Base-by-base conservation (phyloP, 1,140 invertebrate species). In the Tetragnatha versicolor region DNA sequence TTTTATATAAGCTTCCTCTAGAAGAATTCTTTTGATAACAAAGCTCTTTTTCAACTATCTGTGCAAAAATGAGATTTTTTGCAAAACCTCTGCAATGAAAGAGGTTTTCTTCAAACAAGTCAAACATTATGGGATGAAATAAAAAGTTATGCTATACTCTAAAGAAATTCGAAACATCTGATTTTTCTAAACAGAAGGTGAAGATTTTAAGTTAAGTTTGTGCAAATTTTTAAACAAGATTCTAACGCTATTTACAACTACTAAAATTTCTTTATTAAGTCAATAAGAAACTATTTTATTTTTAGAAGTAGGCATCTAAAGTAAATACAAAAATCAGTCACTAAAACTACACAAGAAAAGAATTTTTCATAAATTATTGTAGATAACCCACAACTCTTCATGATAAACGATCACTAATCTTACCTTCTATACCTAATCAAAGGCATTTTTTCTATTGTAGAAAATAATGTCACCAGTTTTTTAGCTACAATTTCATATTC, bases 381-480 rank as follows among this genome's bases (percentile, higher is more conserved):
- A 20, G 3, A 55, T 4, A 55, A 55, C 12, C 4, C 12, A 55
- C 25, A 55, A n/a, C n/a, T 4, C 25, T 55, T 12, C 25, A 22
- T 20, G 12, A 55, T 55, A 27, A 47, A 47, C 12, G 20, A 63
- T 25, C 45, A 66, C 17, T 3, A 25, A 25, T n/a, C 14, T 45
- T 60, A 73, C 72, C 72, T 75, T 47, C 55, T 25, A 49, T 75
- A 75, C 42, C 72, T 31, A 17, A 75, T 61, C n/a, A 75, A 51
- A 51, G 72, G 72, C 22, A 75, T 37, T 49, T 33, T 42, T 49
- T 45, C 33, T 10, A 75, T 10, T 17, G 42, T 63, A 9, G 42
- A 61, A 63, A 61, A 75, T 10, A 75, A 25, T 29, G 58, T 49
- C 7, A 63, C 42, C 7, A 75, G 14, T 51, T 75, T 75, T 31